phyloP scores from a whole-genome alignment of 2,113 vertebrate genomes.

The Gila orcuttii region DNA sequence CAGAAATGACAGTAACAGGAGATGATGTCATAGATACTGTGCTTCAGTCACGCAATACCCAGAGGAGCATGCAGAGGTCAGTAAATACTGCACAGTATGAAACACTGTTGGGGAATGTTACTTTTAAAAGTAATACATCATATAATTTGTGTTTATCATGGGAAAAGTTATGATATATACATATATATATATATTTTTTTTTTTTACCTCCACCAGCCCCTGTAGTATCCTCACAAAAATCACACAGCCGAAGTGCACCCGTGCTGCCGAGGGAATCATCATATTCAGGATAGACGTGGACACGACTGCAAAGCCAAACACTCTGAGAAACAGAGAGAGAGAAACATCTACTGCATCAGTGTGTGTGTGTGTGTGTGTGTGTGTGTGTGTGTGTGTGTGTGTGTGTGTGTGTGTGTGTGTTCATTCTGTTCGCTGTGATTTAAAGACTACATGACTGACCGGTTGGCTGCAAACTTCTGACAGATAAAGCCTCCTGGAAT shows the following conservation, averaged over 20 bases:
- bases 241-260: constrained; percentile 86
- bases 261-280: constrained; percentile 87
- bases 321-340: constrained; percentile 69
- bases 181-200: too few relatives aligned
- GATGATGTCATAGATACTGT: constrained; percentile 8
- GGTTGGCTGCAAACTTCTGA: constrained; percentile 93
- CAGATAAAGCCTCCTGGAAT: constrained; percentile 93
- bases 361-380: background rate
- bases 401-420: too few relatives aligned
- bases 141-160: too few relatives aligned
- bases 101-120: background rate
- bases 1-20: constrained; percentile 11
- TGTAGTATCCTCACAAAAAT: constrained; percentile 88
- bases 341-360: background rate
- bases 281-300: constrained; percentile 89
- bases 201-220: constrained; percentile 88
- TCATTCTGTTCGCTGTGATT: background rate
- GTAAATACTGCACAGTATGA: too few relatives aligned
- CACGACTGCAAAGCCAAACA: constrained; percentile 92
- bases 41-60: too few relatives aligned
- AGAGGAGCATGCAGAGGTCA: too few relatives aligned
- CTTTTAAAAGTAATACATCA: background rate
- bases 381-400: background rate
- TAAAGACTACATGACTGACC: constrained; percentile 67
- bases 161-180: too few relatives aligned